Evolutionary conservation across 2,888 invertebrate genomes (phyloP).

Genomic region (Pristionchus exspectatus): DNA sequence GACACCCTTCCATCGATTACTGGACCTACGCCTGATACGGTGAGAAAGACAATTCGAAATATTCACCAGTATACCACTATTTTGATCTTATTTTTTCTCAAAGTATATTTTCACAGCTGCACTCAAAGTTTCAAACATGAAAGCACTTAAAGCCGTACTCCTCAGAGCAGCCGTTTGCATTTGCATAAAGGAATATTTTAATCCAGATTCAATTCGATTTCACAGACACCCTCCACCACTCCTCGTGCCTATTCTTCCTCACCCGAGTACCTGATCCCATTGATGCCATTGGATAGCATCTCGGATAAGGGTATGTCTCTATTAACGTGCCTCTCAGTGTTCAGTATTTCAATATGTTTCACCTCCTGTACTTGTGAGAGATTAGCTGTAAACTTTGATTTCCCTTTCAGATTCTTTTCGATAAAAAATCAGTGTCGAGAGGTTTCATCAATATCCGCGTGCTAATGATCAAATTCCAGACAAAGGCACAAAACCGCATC

Average conservation of each 20-base stretch:
- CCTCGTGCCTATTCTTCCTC: constrained; percentile 28
- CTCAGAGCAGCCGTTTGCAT: background rate
- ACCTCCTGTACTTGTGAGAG: no score
- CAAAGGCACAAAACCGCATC: background rate
- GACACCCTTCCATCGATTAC: constrained; percentile 21
- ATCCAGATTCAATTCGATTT: background rate
- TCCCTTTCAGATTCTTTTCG: background rate
- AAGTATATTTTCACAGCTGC: no score
- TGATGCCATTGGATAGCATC: constrained; percentile 16
- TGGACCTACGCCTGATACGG: background rate
- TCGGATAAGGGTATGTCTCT: background rate
- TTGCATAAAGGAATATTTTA: no score
- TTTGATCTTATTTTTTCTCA: no score
- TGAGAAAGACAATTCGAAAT: background rate
- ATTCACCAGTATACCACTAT: no score
- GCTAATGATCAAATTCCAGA: background rate
- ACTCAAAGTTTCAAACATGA: background rate
- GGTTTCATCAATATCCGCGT: no score
- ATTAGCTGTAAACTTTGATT: background rate
- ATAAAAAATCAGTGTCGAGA: no score
- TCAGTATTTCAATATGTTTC: no score
- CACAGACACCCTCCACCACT: constrained; percentile 20
- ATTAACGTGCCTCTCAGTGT: no score
- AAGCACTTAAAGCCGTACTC: no score
- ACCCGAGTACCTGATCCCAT: constrained; percentile 14